A percentile compares a stretch with the other conserved stretches of the same genome.
These are phyloP conservation scores for Felis chaus DNA, from an alignment of 2,113 vertebrate genomes.

Conservation along the genomic window DNA sequence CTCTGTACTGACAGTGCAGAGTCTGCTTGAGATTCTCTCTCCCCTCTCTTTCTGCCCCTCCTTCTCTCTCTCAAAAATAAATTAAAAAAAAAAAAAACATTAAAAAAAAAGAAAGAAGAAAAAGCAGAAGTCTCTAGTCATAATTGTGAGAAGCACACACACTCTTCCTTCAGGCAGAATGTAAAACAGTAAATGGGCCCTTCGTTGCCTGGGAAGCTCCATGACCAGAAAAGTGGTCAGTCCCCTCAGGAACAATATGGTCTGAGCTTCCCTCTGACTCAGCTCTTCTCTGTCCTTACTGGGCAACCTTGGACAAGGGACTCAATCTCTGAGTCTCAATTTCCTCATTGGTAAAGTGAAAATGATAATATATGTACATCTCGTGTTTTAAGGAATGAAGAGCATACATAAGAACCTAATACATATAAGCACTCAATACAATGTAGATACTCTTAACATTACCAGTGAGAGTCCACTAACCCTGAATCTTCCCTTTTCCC, in stretches of 20 bases:
- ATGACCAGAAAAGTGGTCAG: background rate
- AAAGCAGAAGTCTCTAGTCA: conserved; percentile 1
- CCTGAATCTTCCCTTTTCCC: background rate
- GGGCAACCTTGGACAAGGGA: background rate
- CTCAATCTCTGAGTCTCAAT: background rate
- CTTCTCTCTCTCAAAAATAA: no score
- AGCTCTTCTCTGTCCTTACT: background rate
- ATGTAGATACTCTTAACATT: background rate
- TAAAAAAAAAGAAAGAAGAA: background rate
- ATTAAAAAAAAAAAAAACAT: no score
- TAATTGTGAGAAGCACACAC: background rate
- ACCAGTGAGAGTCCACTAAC: background rate
- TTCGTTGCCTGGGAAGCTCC: background rate
- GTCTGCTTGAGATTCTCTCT: no score
- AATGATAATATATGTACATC: background rate
- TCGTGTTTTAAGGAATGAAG: conserved; percentile 2
- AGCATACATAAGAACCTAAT: background rate
- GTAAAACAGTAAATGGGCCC: background rate
- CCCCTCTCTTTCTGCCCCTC: no score
- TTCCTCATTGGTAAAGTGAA: background rate
- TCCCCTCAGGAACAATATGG: background rate
- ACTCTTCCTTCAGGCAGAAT: background rate
- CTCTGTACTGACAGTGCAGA: no score
- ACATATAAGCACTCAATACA: background rate
- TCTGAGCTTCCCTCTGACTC: background rate